These are phyloP conservation scores for Leucoraja erinaceus DNA, from an alignment of 2,113 vertebrate species.

Conservation along the genomic window DNA sequence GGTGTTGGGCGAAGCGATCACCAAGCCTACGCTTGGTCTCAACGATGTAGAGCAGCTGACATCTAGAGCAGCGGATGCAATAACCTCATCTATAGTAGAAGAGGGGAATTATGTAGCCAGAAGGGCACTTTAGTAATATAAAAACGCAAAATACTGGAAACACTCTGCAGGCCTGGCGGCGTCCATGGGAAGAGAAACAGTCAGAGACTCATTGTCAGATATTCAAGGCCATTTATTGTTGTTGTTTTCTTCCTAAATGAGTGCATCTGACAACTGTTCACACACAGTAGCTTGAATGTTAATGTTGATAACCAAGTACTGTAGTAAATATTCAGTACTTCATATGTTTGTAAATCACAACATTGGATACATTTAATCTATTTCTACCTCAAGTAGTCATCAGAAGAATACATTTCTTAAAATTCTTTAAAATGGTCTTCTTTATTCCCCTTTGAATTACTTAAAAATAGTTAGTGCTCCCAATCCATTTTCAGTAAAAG, in stretches of 20 bases:
- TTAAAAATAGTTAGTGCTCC: neutral
- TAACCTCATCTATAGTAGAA: no score
- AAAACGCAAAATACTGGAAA: no score
- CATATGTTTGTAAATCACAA: neutral
- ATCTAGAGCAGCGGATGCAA: no score
- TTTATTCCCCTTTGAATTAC: neutral
- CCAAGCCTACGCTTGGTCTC: no score
- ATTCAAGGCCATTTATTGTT: no score
- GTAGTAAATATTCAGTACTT: neutral
- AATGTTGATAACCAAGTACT: constrained; percentile 6
- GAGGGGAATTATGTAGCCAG: neutral
- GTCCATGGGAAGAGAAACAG: no score
- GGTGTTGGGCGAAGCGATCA: no score
- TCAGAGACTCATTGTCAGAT: no score
- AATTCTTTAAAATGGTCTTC: neutral
- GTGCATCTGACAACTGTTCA: neutral
- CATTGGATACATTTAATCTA: neutral
- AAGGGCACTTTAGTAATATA: neutral
- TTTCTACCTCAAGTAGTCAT: neutral
- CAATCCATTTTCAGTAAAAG: neutral
- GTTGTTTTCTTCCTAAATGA: neutral
- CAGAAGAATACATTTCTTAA: neutral
- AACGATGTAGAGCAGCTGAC: no score
- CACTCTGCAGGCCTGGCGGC: no score
- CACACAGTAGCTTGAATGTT: neutral